These are phyloP conservation scores for Blastomussa wellsi DNA, from an alignment of 92 coral and sea anemone genomes.

Conservation along the genomic window DNA sequence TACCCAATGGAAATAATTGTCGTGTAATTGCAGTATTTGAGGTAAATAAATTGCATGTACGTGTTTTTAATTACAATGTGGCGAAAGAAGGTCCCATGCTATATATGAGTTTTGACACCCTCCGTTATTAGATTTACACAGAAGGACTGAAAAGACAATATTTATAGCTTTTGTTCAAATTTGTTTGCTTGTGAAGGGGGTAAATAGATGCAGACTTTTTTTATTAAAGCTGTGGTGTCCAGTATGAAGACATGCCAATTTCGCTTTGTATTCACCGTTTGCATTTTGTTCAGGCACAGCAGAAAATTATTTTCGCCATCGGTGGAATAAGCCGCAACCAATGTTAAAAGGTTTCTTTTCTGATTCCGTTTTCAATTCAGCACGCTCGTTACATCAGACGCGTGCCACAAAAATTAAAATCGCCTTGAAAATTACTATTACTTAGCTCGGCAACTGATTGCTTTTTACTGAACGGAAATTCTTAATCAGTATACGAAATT, in stretches of 20 bases:
- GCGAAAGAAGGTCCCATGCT: neutral
- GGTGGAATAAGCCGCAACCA: neutral
- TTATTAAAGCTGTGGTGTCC: neutral
- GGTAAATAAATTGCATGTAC: neutral
- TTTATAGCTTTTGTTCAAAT: neutral
- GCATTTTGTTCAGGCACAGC: neutral
- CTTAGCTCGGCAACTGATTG: neutral
- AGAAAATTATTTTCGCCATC: neutral
- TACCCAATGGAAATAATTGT: neutral
- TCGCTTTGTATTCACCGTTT: neutral
- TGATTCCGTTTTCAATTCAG: neutral
- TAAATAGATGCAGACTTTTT: neutral
- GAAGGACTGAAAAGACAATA: neutral
- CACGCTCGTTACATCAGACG: neutral
- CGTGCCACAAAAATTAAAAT: neutral
- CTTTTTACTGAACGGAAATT: slow-evolving; percentile 4
- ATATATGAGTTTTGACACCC: neutral
- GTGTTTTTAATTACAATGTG: neutral
- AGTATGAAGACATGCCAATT: neutral
- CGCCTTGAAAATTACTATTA: neutral
- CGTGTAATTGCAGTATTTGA: neutral
- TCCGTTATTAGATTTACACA: neutral
- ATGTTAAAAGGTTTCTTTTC: neutral
- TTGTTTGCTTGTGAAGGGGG: slow-evolving; percentile 1
- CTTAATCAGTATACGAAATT: neutral